Percentiles rank a stretch among this genome's conserved stretches.
Conservation (phyloP, 2,888 invertebrate species). For the Rhaphigaster nebulosa region DNA sequence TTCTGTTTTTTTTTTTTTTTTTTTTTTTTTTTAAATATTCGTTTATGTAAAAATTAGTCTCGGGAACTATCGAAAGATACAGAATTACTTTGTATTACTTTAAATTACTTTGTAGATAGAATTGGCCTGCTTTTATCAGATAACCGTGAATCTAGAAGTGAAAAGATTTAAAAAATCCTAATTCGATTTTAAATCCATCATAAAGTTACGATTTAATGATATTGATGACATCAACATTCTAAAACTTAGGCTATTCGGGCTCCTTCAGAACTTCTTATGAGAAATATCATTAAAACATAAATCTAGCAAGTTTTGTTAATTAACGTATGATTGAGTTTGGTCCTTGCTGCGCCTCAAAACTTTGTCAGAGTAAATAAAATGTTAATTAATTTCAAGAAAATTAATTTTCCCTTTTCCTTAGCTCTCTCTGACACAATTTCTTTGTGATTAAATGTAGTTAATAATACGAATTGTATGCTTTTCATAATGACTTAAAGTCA, state of each 20-base stretch:
- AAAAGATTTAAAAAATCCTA: neutral
- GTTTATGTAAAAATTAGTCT: too few species aligned
- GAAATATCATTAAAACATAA: slow-evolving; percentile 28
- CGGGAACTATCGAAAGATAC: too few species aligned
- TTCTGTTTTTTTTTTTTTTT: too few species aligned
- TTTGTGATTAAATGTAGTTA: neutral
- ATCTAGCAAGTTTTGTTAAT: slow-evolving; percentile 12
- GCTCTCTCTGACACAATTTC: neutral
- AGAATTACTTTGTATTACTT: too few species aligned
- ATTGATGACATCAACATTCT: neutral
- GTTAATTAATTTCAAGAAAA: slow-evolving; percentile 28
- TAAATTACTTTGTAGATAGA: neutral
- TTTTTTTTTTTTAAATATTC: too few species aligned
- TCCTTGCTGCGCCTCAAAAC: neutral
- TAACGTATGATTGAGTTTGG: slow-evolving; percentile 14
- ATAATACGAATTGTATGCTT: neutral
- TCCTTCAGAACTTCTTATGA: neutral
- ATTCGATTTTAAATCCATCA: neutral
- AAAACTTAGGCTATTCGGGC: neutral
- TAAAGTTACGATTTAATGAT: neutral
- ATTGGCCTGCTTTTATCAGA: too few species aligned
- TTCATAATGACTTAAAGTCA: neutral
- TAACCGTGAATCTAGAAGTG: neutral
- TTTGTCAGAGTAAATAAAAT: slow-evolving; percentile 6
- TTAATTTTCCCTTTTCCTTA: slow-evolving; percentile 9